Base-by-base conservation (phyloP, 1,140 invertebrate species). In the Acromyrmex echinatior region DNA sequence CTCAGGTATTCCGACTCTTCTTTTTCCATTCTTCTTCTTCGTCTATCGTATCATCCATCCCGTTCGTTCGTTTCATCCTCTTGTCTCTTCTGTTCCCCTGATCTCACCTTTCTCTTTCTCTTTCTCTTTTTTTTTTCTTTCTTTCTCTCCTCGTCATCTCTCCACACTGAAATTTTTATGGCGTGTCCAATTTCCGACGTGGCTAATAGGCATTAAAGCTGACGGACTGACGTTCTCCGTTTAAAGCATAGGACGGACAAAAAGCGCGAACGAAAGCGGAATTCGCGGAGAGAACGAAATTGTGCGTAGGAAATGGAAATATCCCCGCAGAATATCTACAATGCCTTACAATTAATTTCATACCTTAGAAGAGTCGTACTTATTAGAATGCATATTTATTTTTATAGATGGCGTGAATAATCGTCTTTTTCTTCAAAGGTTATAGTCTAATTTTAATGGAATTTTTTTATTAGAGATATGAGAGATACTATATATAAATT, bases 141-240 rank as follows among this genome's bases (percentile, higher is more conserved):
- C 35, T 80, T 66, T 73, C 60, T 35, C 66, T 45, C 80, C 71
- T 91, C 77, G 86, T 90, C 89, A 90, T 90, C 79, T 80, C 86
- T 88, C 76, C 71, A 85, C 66, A 86, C 62, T 91, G 90, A 91
- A 91, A 91, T 90, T 91, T 91, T 91, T 91, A 91, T 88, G 90
- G 89, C 87, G 90, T 74, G 89, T 90, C 90, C 89, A 91, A 91
- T 91, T 90, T 91, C 87, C 89, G 89, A 79, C 89, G 78, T 91
- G 49, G 87, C 89, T 89, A 91, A 91, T 91, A 88, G 89, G 89
- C 87, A 91, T 91, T 91, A 91, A 91, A 91, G 87, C 84, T 65
- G 90, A 91, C 90, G 86, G 56, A 53, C 77, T 39, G 82, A 68
- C 78, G 79, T 85, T 90, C 70, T 86, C 74, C 65, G 80, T 90